Conservation (phyloP, 2,797 vertebrate genomes). For the Sebastes vulpes region DNA sequence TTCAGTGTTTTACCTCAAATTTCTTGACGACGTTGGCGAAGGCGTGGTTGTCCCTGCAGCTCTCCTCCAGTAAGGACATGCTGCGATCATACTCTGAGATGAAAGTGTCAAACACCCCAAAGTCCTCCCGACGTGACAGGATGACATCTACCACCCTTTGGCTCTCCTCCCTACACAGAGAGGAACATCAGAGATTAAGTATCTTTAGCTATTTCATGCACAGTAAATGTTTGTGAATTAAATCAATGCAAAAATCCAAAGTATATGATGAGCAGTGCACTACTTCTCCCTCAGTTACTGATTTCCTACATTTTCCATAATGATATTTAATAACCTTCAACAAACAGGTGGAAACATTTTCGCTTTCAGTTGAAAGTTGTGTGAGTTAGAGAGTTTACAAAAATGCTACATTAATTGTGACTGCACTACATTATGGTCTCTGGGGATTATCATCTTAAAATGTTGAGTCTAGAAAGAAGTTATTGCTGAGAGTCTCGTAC, state of each 20-base stretch:
- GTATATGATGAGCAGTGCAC: neutral
- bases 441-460: neutral
- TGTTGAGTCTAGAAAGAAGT: neutral
- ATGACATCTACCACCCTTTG: slow-evolving; percentile 92
- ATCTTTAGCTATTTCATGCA: neutral
- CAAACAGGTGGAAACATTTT: neutral
- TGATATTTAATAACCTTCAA: neutral
- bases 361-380: neutral
- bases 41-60: slow-evolving; percentile 82
- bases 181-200: neutral
- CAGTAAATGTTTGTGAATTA: neutral
- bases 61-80: slow-evolving; percentile 91
- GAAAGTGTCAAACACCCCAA: slow-evolving; percentile 89
- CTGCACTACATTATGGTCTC: neutral
- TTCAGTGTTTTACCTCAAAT: slow-evolving; percentile 89
- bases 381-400: neutral
- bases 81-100: slow-evolving; percentile 93
- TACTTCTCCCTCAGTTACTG: neutral
- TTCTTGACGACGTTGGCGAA: slow-evolving; percentile 86
- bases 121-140: slow-evolving; percentile 87
- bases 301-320: neutral
- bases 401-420: neutral
- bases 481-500: neutral
- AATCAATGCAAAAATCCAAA: neutral
- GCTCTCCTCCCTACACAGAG: slow-evolving; percentile 88